Base-by-base conservation (phyloP, 2,113 vertebrate species). In the Haemorhous mexicanus region DNA sequence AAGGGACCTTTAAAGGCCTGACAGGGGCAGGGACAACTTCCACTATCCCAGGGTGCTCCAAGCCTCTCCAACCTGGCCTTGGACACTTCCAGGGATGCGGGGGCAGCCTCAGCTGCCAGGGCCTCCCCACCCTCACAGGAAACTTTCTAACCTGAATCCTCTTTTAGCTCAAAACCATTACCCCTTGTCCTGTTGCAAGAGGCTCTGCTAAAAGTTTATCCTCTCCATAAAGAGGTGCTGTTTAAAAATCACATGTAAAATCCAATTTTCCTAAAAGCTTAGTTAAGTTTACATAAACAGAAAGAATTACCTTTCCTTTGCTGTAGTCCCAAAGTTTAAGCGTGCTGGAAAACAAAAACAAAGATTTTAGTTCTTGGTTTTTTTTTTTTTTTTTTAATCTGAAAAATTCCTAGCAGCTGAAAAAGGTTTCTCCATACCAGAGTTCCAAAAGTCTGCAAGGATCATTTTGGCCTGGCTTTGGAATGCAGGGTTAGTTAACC, bases 321-420 rank as follows among this genome's bases (percentile, higher is more conserved):
- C 99, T 99, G 99, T 99, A 99, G 98, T 99, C 99, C 99, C 99
- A 99, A 97, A 99, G 99, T 94, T 99, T 99, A 93, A 99, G 98
- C 22, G 99, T 99, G 98, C 99, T 99, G 95, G 19, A 96, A 84
- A 7, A 79, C 20, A 80, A 56, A 78, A 84, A 2, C 3, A 47
- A 74, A 70, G 3, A 55, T 52, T 77, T 83, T 49, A 84, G 56
- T 28, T 82, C 28, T 33, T 47, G 28, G 1, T 6, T 6, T 2
- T 6, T 6, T 2, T 4, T 5, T 46, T 53, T 58, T 58, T 58
- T 55, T 43, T 52, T 55, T n/a, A 50, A 62, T 10, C 9, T 39
- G 8, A 47, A 8, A 46, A 30, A 20, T 68, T 63, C 26, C 49
- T 16, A 58, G 17, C 20, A 73, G 55, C 41, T 83, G 28, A 46